These are phyloP conservation scores for Polyergus mexicanus DNA, from an alignment of 1,140 invertebrate species.

Conservation along the genomic window DNA sequence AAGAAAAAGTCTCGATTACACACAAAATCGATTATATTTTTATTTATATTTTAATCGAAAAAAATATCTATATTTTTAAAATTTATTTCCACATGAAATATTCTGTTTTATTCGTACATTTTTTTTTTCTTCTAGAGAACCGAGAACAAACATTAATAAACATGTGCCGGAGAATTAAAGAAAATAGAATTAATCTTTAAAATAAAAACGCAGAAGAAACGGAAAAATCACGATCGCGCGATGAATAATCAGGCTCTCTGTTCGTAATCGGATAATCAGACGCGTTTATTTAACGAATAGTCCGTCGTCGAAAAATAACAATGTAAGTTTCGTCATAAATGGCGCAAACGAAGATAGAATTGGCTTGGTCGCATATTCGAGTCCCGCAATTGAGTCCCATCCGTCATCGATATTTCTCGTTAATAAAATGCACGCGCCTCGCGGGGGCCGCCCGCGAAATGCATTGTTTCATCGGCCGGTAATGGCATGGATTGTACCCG, in stretches of 20 bases:
- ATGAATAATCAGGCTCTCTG: conserved; percentile 33
- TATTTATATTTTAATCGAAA: conserved; percentile 24
- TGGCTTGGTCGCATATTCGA: neutral
- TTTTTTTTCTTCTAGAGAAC: neutral
- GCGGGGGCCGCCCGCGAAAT: neutral
- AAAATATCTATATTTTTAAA: no score
- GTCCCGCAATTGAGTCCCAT: neutral
- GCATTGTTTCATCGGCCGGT: conserved; percentile 41
- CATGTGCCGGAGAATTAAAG: neutral
- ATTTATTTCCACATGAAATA: neutral
- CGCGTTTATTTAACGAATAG: conserved; percentile 35
- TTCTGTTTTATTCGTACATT: neutral
- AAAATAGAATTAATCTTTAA: conserved; percentile 1
- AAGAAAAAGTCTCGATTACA: neutral
- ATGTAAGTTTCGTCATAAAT: conserved; percentile 42
- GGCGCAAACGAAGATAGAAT: neutral
- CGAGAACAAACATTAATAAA: neutral
- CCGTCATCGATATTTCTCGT: conserved; percentile 41
- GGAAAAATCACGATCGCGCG: conserved; percentile 2
- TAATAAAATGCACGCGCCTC: conserved; percentile 43
- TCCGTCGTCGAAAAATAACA: conserved; percentile 28
- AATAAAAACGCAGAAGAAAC: conserved; percentile 14
- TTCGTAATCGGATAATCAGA: neutral
- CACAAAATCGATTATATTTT: conserved; percentile 6
- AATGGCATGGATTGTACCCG: conserved; percentile 53